A percentile compares a stretch with the other conserved stretches of the same genome.
These are phyloP conservation scores for Lepidonotus clava DNA, from an alignment of 2,888 invertebrate species.

Conservation along the genomic window DNA sequence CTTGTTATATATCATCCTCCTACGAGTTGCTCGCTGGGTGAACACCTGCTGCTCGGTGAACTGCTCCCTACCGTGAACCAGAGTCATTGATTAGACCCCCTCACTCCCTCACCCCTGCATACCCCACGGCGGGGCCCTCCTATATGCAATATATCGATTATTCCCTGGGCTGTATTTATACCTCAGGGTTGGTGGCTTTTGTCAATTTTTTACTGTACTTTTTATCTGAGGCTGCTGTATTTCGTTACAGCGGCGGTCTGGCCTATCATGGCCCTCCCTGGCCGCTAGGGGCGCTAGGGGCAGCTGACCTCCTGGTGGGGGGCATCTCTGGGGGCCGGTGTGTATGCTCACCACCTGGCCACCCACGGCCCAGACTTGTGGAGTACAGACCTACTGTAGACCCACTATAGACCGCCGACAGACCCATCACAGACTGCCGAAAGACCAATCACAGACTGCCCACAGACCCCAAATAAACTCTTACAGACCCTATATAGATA, in stretches of 20 bases:
- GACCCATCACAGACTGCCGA: no score
- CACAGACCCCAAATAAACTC: no score
- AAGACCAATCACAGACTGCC: no score
- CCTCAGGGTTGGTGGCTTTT: background rate
- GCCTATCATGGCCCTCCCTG: background rate
- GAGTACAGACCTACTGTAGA: no score
- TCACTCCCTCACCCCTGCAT: no score
- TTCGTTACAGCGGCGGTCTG: background rate
- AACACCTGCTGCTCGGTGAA: background rate
- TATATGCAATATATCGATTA: conserved; percentile 7
- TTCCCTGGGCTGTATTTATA: background rate
- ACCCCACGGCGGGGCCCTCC: background rate
- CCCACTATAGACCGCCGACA: no score
- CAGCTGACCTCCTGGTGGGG: background rate
- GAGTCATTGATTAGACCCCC: background rate
- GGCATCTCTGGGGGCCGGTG: background rate
- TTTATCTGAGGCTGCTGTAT: background rate
- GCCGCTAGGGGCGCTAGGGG: background rate
- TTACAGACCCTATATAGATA: no score
- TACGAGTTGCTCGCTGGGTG: no score
- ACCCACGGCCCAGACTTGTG: no score
- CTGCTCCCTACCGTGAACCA: background rate
- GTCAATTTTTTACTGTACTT: no score
- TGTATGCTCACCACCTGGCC: background rate
- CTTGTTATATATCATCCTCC: no score